phyloP scores from a whole-genome alignment of 1,140 invertebrate species.

The Penaeus indicus region DNA sequence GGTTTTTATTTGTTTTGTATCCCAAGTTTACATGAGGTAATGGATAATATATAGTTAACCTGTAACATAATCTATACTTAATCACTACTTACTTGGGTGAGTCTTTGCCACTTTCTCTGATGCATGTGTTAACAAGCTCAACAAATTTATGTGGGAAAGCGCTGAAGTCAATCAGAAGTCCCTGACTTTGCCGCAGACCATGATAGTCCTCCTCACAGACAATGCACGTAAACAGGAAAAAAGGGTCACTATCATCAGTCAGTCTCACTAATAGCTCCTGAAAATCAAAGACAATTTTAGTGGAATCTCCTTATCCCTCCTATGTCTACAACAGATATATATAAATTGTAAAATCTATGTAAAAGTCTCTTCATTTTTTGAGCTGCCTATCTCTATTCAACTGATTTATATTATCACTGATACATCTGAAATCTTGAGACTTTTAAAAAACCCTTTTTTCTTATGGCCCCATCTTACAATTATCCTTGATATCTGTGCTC shows the following conservation, averaged over 20 bases:
- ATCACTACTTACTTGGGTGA: constrained; percentile 39
- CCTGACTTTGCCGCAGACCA: constrained; percentile 34
- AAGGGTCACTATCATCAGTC: constrained; percentile 49
- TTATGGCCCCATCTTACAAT: no score
- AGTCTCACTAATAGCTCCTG: constrained; percentile 49
- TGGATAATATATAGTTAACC: neutral
- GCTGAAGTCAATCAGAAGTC: constrained; percentile 49
- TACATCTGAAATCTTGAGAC: no score
- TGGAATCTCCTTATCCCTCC: neutral
- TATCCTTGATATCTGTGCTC: no score
- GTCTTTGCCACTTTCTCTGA: constrained; percentile 34
- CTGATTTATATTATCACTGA: no score
- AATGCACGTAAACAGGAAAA: constrained; percentile 42
- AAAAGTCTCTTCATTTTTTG: no score
- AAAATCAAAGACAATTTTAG: neutral
- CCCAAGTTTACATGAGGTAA: no score
- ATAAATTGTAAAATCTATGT: no score
- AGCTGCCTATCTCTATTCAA: no score
- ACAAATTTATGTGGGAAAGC: constrained; percentile 55
- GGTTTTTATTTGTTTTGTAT: no score
- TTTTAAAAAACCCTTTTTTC: no score
- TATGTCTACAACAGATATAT: no score
- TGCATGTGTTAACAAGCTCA: constrained; percentile 44
- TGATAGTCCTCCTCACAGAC: constrained; percentile 53
- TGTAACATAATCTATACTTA: neutral